Evolutionary conservation across 2,888 invertebrate genomes (phyloP), one percentile per base, ranked within the genome.

Genomic region (Caenorhabditis plicata): DNA sequence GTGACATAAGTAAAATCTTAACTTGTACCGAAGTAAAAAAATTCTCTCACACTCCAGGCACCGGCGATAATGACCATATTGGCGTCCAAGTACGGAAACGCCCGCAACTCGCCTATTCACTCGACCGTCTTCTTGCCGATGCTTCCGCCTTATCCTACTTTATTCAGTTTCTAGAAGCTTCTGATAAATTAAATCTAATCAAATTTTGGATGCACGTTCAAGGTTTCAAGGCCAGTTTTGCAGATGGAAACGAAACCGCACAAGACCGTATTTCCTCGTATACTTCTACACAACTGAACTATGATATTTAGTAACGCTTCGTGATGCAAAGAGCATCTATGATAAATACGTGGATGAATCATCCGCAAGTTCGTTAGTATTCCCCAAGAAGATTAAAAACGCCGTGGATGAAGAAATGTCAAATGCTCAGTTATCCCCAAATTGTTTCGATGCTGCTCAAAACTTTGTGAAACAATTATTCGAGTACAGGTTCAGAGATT

Each of bases 111-210:
- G 70, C 89, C 4, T 87, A 89, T 83, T 88, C 87, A 45, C 84
- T 92, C 56, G 83, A 85, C 55, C 89, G 91, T 76, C 87, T 90
- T 66, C 84, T 93, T 15, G 83, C 85, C 23, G 90, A 91, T 82
- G 89, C 89, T 80, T 87, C 87, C 80, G 89, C 89, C 50, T 84
- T 92, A 23, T 88, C 88, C 40, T 90, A 90, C 82, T 90, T 92
- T 81, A 86, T 90, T 49, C 90, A 91, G 77, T 93, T 87, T 82
- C 87, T 93, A 87, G 74, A 74, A 39, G 86, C 87, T 32, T 40
- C 63, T 41, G 73, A 62, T 22, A 68, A 68, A 39, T 74, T 80
- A 2, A 77, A 82, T 47, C 68, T 83, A 29, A 78, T 85, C 50
- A 81, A 82, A 60, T 85, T 85, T 72, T 85, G 84, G 83, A 75